Evolutionary conservation across 2,113 vertebrate genomes (phyloP).

Genomic region (Addax nasomaculatus): DNA sequence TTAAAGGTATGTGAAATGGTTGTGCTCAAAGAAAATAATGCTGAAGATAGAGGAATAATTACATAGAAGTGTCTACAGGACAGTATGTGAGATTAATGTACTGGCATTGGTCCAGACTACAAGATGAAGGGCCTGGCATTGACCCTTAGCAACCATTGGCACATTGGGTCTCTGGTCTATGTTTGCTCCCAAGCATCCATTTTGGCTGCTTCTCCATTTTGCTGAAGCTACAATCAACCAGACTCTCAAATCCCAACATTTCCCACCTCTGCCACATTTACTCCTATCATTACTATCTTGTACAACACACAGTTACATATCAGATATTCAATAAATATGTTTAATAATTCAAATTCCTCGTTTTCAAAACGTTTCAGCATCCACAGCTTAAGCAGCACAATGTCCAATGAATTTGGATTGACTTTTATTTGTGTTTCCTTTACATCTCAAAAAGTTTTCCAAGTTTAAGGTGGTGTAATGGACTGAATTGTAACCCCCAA

Average conservation of each 20-base stretch:
- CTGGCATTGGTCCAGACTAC: not conserved
- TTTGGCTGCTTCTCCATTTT: not conserved
- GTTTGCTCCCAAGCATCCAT: not conserved
- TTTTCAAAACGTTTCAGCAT: not conserved
- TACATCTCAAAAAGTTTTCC: not conserved
- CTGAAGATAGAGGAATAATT: not conserved
- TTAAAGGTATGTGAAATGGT: not conserved
- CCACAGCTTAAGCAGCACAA: not conserved
- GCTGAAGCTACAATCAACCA: not conserved
- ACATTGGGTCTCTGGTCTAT: not conserved
- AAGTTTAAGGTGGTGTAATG: not conserved
- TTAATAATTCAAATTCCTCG: not conserved
- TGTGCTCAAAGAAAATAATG: not conserved
- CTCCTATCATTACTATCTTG: rapidly evolving
- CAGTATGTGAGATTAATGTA: not conserved
- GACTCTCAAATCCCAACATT: not conserved
- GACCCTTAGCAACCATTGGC: not conserved
- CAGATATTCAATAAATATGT: not conserved
- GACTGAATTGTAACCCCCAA: not conserved
- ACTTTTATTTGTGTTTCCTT: not conserved
- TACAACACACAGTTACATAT: not conserved
- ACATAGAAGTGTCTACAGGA: not conserved
- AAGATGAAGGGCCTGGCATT: not conserved
- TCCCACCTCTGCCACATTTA: not conserved
- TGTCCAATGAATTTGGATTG: not conserved